Conservation (phyloP, 2,797 vertebrate genomes). For the Acridotheres tristis region DNA sequence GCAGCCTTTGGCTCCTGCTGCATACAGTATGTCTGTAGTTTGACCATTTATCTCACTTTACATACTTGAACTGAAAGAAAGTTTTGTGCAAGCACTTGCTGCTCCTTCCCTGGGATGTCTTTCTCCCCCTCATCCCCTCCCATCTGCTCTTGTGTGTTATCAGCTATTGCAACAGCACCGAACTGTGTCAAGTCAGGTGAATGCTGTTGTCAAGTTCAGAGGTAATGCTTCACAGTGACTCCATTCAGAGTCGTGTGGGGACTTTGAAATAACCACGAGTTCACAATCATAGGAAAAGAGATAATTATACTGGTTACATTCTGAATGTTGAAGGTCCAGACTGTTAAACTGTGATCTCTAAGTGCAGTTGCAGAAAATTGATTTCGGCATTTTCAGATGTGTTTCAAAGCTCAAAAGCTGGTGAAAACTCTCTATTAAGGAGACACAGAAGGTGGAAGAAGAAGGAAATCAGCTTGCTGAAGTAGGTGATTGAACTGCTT, state of each 20-base stretch:
- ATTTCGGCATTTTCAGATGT: background rate
- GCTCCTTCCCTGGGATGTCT: slow-evolving; percentile 9
- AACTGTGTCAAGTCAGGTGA: slow-evolving; percentile 28
- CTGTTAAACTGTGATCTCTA: background rate
- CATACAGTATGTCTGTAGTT: slow-evolving; percentile 56
- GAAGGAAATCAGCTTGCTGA: background rate
- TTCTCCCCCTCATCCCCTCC: background rate
- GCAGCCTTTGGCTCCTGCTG: slow-evolving; percentile 68
- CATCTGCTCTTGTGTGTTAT: background rate
- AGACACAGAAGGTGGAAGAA: background rate
- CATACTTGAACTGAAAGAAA: slow-evolving; percentile 61
- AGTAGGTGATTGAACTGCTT: background rate
- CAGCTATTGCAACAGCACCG: slow-evolving; percentile 31
- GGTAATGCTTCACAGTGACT: background rate
- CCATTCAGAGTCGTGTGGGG: background rate
- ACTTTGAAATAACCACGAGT: background rate
- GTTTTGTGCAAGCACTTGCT: slow-evolving; percentile 69
- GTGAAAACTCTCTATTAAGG: background rate
- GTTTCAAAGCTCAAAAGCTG: background rate
- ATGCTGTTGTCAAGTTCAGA: background rate
- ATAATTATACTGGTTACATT: background rate
- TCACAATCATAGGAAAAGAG: background rate
- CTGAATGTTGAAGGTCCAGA: background rate
- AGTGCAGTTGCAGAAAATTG: background rate
- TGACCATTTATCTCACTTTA: slow-evolving; percentile 72